Base-by-base conservation (phyloP, 2,888 invertebrate species). In the Acholoe squamosa region DNA sequence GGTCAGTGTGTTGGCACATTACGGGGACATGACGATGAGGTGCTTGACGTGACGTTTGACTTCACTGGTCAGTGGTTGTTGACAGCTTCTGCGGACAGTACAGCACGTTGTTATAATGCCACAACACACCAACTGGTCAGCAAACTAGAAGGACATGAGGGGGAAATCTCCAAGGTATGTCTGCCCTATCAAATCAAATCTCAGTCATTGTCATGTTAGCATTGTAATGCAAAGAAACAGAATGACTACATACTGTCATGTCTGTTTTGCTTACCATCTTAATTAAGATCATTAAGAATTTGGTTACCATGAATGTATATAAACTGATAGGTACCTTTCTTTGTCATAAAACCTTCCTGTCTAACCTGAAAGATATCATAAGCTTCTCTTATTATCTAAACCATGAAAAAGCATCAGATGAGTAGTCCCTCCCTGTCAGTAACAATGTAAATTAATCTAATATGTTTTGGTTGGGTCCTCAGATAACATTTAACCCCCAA, bases 401-500 rank as follows among this genome's bases (percentile, higher is more conserved):
- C n/a, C n/a, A n/a, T n/a, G n/a, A n/a, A n/a, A n/a, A n/a, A n/a
- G n/a, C n/a, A n/a, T n/a, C n/a, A n/a, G n/a, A n/a, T n/a, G n/a
- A n/a, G n/a, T n/a, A n/a, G n/a, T n/a, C n/a, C n/a, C n/a, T n/a
- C n/a, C n/a, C n/a, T n/a, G n/a, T n/a, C n/a, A n/a, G n/a, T n/a
- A n/a, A n/a, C n/a, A n/a, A n/a, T n/a, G n/a, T n/a, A n/a, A n/a
- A n/a, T n/a, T n/a, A n/a, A n/a, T n/a, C n/a, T n/a, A n/a, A n/a
- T n/a, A n/a, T n/a, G n/a, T n/a, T n/a, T n/a, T n/a, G n/a, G n/a
- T n/a, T n/a, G n/a, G n/a, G n/a, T n/a, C n/a, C 92, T 10, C 94
- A 97, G 97, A 97, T 98, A 7, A 97, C 97, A 95, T 98, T 98
- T 96, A 98, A 97, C 95, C 98, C 98, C 0, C 97, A 97, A 76